Percentiles rank a stretch among this genome's conserved stretches.
Evolutionary conservation across 2,888 invertebrate species (phyloP).

Genomic region (Morpho helenor): DNA sequence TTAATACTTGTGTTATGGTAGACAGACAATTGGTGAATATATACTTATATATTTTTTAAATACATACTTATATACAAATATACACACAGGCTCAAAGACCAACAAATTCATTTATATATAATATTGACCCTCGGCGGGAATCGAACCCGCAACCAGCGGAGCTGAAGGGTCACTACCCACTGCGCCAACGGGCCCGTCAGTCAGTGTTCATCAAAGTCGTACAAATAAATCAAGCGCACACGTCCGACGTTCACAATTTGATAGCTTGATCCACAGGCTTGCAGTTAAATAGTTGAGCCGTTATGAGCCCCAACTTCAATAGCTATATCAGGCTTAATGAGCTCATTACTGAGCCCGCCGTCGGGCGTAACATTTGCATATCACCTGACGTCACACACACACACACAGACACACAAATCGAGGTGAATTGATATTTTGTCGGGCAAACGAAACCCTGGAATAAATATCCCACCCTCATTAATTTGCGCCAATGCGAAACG

Average conservation of each 20-base stretch:
- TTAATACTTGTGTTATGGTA: no score
- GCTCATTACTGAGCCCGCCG: slow-evolving; percentile 46
- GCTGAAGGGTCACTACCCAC: no score
- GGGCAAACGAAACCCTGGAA: slow-evolving; percentile 60
- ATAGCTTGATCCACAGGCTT: slow-evolving; percentile 25
- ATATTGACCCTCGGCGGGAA: no score
- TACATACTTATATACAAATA: no score
- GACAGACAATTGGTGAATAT: no score
- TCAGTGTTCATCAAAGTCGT: neutral
- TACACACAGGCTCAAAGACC: no score
- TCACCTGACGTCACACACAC: slow-evolving; percentile 33
- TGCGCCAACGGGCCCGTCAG: no score
- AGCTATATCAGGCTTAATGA: slow-evolving; percentile 45
- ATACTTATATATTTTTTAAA: no score
- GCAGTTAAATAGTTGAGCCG: slow-evolving; percentile 33
- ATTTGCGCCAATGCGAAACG: slow-evolving; percentile 73
- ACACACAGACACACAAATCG: slow-evolving; percentile 27
- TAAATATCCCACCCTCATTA: slow-evolving; percentile 75
- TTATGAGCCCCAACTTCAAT: slow-evolving; percentile 34
- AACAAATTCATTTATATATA: no score
- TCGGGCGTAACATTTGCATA: slow-evolving; percentile 46
- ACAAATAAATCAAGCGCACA: slow-evolving; percentile 11
- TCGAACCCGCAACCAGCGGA: no score
- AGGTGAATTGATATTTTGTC: slow-evolving; percentile 53
- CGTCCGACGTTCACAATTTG: slow-evolving; percentile 22